Evolutionary conservation across 2,113 vertebrate species (phyloP), one percentile per base, ranked within the genome.

Genomic region (Triplophysa tibetana): DNA sequence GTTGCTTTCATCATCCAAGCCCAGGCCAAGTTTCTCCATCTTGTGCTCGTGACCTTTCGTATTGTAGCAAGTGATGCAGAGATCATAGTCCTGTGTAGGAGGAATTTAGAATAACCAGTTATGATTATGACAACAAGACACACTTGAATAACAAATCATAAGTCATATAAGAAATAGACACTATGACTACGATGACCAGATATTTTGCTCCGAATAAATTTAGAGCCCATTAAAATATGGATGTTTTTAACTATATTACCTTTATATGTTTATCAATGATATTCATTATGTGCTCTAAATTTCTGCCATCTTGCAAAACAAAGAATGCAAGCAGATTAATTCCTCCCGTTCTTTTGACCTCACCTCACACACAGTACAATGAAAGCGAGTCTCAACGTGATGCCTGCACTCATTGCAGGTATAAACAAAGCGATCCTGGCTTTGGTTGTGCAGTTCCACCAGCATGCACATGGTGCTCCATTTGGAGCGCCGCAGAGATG

Each of bases 391-490:
- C 91, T 99, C 98, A 89, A 99, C 98, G 0, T 99, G 97, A 91
- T 97, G 96, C 83, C 98, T 99, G 94, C 98, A 99, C 86, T 98
- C 96, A 0, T 99, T 99, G 90, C 97, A 99, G 63, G 98, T 99
- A 88, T 99, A 99, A 79, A 99, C 97, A 41, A 99, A 99, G 83
- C 98, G 96, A 82, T 99, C 97, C 90, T 99, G 97, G 90, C 97
- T 97, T 92, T 99, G 97, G 70, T 96, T 99, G 82, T 99, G 98
- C 80, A 99, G 87, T 83, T 99, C 98, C 82, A 99, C 98, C 85
- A 99, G 87, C 98, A 99, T 98, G 88, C 96, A 98, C 95, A 95
- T 99, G 68, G 97, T 97, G 82, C 97, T 99, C 98, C 98, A 99
- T 90, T 93, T 95, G 79, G 97, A 95, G 81, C 98, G 92, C 60